Evolutionary conservation across 1,140 invertebrate genomes (phyloP), one percentile per base, ranked within the genome.

Genomic region (Heliconius nattereri): DNA sequence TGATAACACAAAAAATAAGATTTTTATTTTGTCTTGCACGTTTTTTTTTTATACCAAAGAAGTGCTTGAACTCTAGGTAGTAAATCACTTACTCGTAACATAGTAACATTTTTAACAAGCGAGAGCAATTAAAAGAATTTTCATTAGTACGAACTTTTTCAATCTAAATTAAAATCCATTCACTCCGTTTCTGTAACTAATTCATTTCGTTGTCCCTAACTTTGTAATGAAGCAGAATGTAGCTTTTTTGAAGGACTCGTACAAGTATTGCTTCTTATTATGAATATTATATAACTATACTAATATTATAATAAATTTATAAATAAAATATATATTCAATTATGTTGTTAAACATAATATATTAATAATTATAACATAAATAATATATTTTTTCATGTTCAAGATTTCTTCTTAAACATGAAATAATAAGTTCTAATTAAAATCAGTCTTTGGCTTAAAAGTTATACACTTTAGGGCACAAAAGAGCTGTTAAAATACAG

Each of bases 81-180:
- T n/a, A n/a, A n/a, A 66, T 29, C 60, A 11, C 23, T 66, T 19
- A 13, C 19, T 66, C 60, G 60, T 66, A 66, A 66, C 60, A 66
- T 29, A 26, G 60, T 66, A 16, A 66, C 23, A 66, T 72, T 72
- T 72, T 72, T 20, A 49, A 76, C 60, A 76, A 76, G 66, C 37
- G 66, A 70, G 66, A 71, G n/a, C 60, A 76, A 76, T 76, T 76
- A 76, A 45, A 76, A 76, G 75, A 76, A 45, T 71, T 71, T 76
- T 66, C 75, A 76, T 76, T 76, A 45, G 75, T 60, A 75, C 45
- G 76, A 78, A 78, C 66, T 78, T 71, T 78, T 78, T 49, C 70
- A 78, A 78, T 78, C 45, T 49, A 78, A 78, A 78, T 78, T 73
- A 78, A 78, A 78, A 78, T 66, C 75, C 75, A 54, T 73, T 73